Conservation (phyloP, 2,888 invertebrate species). For the Cataglyphis rosenhaueri region DNA sequence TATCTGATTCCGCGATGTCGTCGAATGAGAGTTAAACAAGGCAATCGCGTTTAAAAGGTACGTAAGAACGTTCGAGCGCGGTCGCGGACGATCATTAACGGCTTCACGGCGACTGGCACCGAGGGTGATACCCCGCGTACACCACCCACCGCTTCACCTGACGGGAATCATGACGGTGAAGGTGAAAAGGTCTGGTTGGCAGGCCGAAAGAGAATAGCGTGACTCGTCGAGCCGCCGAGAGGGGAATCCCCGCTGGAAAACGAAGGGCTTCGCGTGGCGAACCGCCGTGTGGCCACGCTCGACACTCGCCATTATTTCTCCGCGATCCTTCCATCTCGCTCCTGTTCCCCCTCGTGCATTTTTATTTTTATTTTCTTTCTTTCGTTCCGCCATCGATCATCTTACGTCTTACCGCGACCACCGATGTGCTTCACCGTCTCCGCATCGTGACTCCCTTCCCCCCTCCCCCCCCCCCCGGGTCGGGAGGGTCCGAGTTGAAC, state of each 20-base stretch:
- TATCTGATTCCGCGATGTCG: not conserved
- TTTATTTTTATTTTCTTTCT: conserved; percentile 5
- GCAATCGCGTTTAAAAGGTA: conserved; percentile 30
- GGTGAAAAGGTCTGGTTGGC: conserved; percentile 63
- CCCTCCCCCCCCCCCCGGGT: not conserved
- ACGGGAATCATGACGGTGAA: conserved; percentile 60
- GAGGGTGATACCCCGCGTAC: conserved; percentile 81
- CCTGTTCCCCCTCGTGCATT: conserved; percentile 5
- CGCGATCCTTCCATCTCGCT: conserved; percentile 66
- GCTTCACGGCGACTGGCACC: conserved; percentile 83
- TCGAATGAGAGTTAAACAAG: not conserved
- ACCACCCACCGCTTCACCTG: conserved; percentile 68
- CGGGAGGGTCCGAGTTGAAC: conserved; percentile 26
- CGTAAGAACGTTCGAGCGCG: conserved; percentile 33
- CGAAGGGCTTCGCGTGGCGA: conserved; percentile 83
- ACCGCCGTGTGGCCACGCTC: conserved; percentile 83
- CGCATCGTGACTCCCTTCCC: not conserved
- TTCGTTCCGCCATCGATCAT: conserved; percentile 42
- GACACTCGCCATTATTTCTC: conserved; percentile 81
- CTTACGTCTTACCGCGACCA: conserved; percentile 36
- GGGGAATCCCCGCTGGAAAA: conserved; percentile 71
- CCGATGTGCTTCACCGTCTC: conserved; percentile 32
- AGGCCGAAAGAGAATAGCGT: conserved; percentile 67
- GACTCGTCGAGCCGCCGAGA: conserved; percentile 71
- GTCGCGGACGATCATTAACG: conserved; percentile 75